Base-by-base conservation (phyloP, 2,797 vertebrate genomes). In the Enteromius unitaeniatus region DNA sequence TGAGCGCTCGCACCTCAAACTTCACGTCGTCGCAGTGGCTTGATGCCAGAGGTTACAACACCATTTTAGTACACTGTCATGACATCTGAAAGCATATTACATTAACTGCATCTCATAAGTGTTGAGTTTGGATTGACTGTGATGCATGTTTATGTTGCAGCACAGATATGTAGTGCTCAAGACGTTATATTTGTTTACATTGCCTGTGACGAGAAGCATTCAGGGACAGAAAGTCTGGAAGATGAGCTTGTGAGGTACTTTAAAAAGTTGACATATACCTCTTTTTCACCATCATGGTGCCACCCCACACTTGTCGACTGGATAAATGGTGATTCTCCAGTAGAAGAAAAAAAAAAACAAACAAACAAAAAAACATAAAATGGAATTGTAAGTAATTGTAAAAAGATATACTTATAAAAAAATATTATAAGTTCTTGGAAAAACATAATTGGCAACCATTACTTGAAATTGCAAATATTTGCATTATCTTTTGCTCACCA, bases 71-170 rank as follows among this genome's bases (percentile, higher is more conserved):
- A 83, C 82, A 78, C 73, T 34, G 81, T 81, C 80, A 83, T 76
- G 73, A 79, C 62, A 53, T 86, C 83, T 62, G 78, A 84, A 83
- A 75, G 23, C 79, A 73, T 78, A 74, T 89, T 82, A 83, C 86
- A 86, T 87, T 76, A 86, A 78, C 83, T 83, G 88, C 85, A 86
- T 85, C 85, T 84, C 78, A 72, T 79, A 84, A 86, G 79, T 67
- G 53, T 53, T 40, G 23, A 21, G 47, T 34, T 67, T 10, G 1
- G 3, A 65, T 65, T 31, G 34, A 15, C 31, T 53, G 49, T 6
- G 68, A 70, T 14, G 79, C 69, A 73, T 60, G 69, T 47, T 81
- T 73, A 58, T 45, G 72, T 77, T 34, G 64, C 47, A n/a, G 42
- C 13, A 37, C 72, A 67, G 45, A 65, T 76, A n/a, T 45, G 34